Evolutionary conservation across 64 coral and sea anemone genomes (phyloP).

Genomic region (Stichodactyla helianthus): DNA sequence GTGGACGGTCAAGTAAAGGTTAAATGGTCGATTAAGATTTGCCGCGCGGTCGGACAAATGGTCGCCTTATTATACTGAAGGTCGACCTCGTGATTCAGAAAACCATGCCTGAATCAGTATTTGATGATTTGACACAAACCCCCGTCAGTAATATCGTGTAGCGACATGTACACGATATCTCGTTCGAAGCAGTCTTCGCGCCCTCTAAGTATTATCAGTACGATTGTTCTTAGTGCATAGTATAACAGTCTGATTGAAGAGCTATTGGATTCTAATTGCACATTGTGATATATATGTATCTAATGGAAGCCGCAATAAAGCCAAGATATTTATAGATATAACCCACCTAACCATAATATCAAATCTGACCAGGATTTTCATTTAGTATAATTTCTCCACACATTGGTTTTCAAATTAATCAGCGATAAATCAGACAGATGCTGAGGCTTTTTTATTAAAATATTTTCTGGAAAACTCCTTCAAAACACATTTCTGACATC

Average conservation of each 20-base stretch:
- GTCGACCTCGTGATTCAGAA: not conserved
- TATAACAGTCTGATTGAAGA: not conserved
- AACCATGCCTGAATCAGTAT: not conserved
- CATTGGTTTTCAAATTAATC: constrained; percentile 3
- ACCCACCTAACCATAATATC: not conserved
- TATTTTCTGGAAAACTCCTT: not conserved
- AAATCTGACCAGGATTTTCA: not conserved
- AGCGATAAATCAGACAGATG: not conserved
- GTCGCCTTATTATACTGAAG: not conserved
- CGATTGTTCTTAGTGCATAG: not conserved
- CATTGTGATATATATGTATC: constrained; percentile 12
- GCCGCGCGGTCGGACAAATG: not conserved
- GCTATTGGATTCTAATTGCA: not conserved
- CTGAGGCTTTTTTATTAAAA: constrained; percentile 2
- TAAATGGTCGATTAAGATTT: not conserved
- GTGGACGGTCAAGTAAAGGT: not conserved
- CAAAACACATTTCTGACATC: not conserved
- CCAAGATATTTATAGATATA: not conserved
- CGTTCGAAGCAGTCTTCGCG: too few species aligned
- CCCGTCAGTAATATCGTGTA: not conserved
- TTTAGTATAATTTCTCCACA: not conserved
- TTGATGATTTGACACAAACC: not conserved
- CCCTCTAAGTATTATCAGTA: not conserved
- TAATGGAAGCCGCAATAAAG: not conserved
- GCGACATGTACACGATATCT: too few species aligned